A percentile compares a stretch with the other conserved stretches of the same genome.
phyloP scores from a whole-genome alignment of 2,797 vertebrate genomes.

The Squalus acanthias region DNA sequence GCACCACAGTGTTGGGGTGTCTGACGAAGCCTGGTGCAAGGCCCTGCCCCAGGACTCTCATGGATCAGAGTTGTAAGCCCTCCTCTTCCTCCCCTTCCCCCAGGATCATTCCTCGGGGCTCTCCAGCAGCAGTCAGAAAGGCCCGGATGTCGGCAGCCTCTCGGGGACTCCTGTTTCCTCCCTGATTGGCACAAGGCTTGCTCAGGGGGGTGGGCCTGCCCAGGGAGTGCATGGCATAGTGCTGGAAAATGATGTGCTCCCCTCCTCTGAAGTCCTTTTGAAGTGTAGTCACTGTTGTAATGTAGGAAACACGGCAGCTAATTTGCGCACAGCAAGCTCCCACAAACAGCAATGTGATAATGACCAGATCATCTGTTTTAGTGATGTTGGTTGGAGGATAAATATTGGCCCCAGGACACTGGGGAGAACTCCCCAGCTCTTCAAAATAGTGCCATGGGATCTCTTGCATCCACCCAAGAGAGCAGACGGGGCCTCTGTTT shows the following conservation, averaged over 20 bases:
- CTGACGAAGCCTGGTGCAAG: no score
- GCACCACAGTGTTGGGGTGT: no score
- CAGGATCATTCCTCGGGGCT: no score
- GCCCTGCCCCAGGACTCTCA: no score
- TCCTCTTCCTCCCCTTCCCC: no score
- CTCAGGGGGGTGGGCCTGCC: conserved; percentile 10
- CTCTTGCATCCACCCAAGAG: not conserved
- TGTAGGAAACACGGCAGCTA: not conserved
- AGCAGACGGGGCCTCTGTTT: not conserved
- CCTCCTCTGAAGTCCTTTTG: not conserved
- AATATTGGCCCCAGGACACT: not conserved
- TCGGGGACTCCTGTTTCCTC: no score
- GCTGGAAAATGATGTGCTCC: not conserved
- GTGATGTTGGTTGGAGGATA: not conserved
- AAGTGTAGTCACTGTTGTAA: not conserved
- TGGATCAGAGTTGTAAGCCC: no score
- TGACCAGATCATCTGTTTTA: not conserved
- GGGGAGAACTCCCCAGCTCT: not conserved
- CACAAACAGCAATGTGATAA: not conserved
- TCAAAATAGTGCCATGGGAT: not conserved
- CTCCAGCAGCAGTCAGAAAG: no score
- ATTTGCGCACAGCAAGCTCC: not conserved
- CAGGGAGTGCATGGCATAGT: not conserved
- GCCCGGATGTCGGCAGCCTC: no score
- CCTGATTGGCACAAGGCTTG: conserved; percentile 18